Base-by-base conservation (phyloP, 2,888 invertebrate species). In the Drosophila infuscata region DNA sequence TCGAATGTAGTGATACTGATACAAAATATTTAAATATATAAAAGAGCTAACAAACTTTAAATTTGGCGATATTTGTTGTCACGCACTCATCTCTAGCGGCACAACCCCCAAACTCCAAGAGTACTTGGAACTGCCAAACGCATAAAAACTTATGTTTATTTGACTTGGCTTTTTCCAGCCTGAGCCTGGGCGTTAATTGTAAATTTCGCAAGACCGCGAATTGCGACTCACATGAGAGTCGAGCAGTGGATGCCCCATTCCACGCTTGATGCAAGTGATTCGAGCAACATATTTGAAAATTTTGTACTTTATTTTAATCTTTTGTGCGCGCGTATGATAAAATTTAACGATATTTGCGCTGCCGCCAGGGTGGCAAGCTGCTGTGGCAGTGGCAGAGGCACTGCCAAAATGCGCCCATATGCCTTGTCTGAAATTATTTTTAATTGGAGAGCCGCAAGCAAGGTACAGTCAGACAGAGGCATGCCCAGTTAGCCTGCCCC, bases 131-230 rank as follows among this genome's bases (percentile, higher is more conserved):
- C 74, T 82, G 74, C 60, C 87, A 74, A 87, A 82, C 83, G 69
- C 87, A 89, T 88, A 88, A 88, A 88, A 88, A 90, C 88, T 88
- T 88, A 88, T 88, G 88, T 90, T 88, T 90, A 88, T 88, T 90
- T 88, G 85, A 87, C 89, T 90, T 87, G 84, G 87, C 90, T 89
- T 89, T 86, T 69, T 64, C 54, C 66, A 30, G 80, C 20, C 49
- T 64, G 66, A 38, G 70, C 54, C 70, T 65, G 72, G 82, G 82
- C 74, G 82, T 89, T 88, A 92, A 92, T 92, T 92, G 92, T 87
- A 85, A 77, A 82, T 81, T 79, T 88, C 67, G 82, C 67, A 64
- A 73, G 66, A 66, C 64, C 79, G 78, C 88, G 88, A 85, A 85
- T 77, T 69, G 83, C 63, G 68, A 41, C 60, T 63, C 61, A 57